A percentile compares a stretch with the other conserved stretches of the same genome.
These are phyloP conservation scores for Argyresthia goedartella DNA, from an alignment of 2,888 invertebrate genomes.

Conservation along the genomic window DNA sequence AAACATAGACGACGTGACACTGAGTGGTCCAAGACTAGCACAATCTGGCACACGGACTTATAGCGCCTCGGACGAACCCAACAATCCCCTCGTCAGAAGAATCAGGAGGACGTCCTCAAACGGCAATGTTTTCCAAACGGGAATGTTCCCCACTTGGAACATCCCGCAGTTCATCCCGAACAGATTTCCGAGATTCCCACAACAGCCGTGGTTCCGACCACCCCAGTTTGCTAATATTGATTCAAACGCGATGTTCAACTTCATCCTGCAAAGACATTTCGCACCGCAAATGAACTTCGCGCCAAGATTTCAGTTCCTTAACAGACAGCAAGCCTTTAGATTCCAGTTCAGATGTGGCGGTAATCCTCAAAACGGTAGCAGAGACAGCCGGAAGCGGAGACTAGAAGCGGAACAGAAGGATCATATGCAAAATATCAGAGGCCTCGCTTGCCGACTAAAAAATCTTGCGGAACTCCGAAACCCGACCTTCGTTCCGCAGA, in stretches of 20 bases:
- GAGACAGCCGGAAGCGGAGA: not conserved
- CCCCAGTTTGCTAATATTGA: not conserved
- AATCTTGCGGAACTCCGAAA: not conserved
- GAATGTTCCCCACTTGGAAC: not conserved
- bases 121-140: conserved; percentile 6
- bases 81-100: conserved; percentile 29
- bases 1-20: conserved; percentile 29
- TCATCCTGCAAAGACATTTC: conserved; percentile 29
- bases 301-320: conserved; percentile 15
- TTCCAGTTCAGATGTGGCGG: conserved; percentile 6
- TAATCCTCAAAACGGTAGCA: not conserved
- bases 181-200: not conserved
- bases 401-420: conserved; percentile 21
- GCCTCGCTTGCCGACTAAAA: conserved; percentile 27
- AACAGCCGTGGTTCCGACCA: not conserved
- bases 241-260: conserved; percentile 18
- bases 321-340: not conserved
- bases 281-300: conserved; percentile 18
- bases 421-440: conserved; percentile 30
- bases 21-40: conserved; percentile 15
- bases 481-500: conserved; percentile 10
- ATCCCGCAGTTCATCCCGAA: not conserved
- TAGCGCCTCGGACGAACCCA: conserved; percentile 32
- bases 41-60: conserved; percentile 23
- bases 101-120: conserved; percentile 20